phyloP scores from a whole-genome alignment of 37 sponge, comb jelly and placozoan species.

The Ephydatia muelleri region DNA sequence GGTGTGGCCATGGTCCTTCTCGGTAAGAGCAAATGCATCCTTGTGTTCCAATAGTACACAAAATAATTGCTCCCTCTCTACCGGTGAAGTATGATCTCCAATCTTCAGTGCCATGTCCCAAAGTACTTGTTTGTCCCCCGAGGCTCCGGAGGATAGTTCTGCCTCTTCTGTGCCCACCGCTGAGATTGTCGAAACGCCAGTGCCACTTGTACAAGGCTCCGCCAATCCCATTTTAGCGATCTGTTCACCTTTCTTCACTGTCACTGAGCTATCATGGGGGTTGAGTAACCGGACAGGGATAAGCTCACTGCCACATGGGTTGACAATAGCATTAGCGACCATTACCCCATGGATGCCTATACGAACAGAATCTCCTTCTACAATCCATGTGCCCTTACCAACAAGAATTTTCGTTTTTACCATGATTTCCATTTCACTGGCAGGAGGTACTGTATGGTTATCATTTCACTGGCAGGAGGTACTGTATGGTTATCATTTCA shows the following conservation, averaged over 20 bases:
- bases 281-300: neutral
- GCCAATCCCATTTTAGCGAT: neutral
- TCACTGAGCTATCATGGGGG: neutral
- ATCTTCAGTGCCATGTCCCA: neutral
- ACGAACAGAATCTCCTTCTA: neutral
- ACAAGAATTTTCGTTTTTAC: neutral
- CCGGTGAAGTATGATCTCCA: too few species aligned
- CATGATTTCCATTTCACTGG: too few species aligned
- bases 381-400: neutral
- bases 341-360: neutral
- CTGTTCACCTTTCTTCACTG: neutral
- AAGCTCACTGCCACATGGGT: neutral
- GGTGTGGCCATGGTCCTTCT: neutral
- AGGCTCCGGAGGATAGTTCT: neutral
- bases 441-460: too few species aligned
- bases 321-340: slow-evolving; percentile 4
- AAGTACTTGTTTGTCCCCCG: neutral
- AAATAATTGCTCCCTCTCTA: neutral
- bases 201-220: neutral
- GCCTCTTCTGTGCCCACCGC: neutral
- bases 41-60: neutral
- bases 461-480: too few species aligned
- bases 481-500: too few species aligned
- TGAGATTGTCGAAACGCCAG: neutral
- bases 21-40: neutral